Percentiles rank a stretch among this genome's conserved stretches.
These are phyloP conservation scores for Shinisaurus crocodilurus DNA, from an alignment of 2,113 vertebrate species.

Conservation along the genomic window DNA sequence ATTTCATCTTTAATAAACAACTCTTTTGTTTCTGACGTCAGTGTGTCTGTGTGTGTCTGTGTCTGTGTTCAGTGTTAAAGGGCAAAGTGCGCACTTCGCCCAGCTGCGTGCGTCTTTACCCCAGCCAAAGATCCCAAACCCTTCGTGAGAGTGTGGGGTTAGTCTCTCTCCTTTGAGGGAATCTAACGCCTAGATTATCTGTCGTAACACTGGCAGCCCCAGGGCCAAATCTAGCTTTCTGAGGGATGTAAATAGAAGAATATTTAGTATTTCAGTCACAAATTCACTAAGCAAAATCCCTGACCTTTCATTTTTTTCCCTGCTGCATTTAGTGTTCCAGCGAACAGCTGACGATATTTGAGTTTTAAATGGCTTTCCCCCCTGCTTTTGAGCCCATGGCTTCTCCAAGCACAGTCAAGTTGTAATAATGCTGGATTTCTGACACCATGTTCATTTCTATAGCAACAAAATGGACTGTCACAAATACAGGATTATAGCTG, in stretches of 20 bases:
- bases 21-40: too few relatives aligned
- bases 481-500: conserved; percentile 36
- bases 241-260: not conserved
- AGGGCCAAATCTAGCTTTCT: not conserved
- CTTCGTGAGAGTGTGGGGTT: too few relatives aligned
- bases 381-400: conserved; percentile 8
- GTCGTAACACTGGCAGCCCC: not conserved
- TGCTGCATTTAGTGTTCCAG: not conserved
- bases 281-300: not conserved
- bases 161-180: too few relatives aligned
- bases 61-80: too few relatives aligned
- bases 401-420: conserved; percentile 4
- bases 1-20: too few relatives aligned
- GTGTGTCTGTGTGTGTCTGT: too few relatives aligned
- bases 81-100: too few relatives aligned
- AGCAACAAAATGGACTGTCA: conserved; percentile 27
- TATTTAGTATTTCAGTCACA: not conserved
- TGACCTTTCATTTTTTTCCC: not conserved
- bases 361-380: not conserved
- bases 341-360: not conserved
- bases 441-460: conserved; percentile 1
- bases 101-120: too few relatives aligned
- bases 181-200: too few relatives aligned
- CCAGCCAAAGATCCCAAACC: too few relatives aligned
- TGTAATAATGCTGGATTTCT: conserved; percentile 26